Percentiles rank a stretch among this genome's conserved stretches.
Evolutionary conservation across 2,888 invertebrate genomes (phyloP).

Genomic region (Dryobotodes eremita): DNA sequence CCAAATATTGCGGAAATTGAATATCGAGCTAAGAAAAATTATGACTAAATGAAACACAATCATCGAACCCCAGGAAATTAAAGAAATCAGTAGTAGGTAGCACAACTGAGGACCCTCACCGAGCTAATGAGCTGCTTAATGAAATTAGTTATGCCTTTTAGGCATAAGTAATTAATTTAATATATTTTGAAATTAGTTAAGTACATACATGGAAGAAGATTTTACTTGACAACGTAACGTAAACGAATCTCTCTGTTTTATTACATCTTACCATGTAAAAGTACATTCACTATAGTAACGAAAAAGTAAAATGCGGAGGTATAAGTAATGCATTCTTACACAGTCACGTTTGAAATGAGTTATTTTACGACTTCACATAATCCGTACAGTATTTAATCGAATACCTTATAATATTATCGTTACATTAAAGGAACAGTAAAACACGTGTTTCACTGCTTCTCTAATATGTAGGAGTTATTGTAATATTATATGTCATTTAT

Average conservation of each 20-base stretch:
- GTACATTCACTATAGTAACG: slow-evolving; percentile 29
- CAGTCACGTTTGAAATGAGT: slow-evolving; percentile 43
- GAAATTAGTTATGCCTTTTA: background rate
- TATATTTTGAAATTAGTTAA: slow-evolving; percentile 3
- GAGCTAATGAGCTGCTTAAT: background rate
- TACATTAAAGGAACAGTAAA: background rate
- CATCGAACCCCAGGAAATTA: background rate
- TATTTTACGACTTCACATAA: slow-evolving; percentile 46
- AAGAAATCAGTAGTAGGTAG: background rate
- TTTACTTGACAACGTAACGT: background rate
- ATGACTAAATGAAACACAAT: background rate
- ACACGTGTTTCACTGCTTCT: background rate
- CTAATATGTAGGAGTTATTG: background rate
- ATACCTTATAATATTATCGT: slow-evolving; percentile 5
- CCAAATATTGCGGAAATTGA: background rate
- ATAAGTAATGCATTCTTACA: slow-evolving; percentile 21
- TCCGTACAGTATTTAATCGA: slow-evolving; percentile 21
- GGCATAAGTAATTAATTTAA: background rate
- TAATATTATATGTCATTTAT: too few relatives aligned
- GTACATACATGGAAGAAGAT: background rate
- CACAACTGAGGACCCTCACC: background rate
- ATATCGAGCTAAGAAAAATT: background rate
- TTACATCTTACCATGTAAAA: slow-evolving; percentile 9
- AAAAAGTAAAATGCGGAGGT: slow-evolving; percentile 22
- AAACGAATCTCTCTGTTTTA: background rate